Percentiles rank a stretch among this genome's conserved stretches.
Conservation (phyloP, 2,888 invertebrate genomes). For the Nudaria mundana region DNA sequence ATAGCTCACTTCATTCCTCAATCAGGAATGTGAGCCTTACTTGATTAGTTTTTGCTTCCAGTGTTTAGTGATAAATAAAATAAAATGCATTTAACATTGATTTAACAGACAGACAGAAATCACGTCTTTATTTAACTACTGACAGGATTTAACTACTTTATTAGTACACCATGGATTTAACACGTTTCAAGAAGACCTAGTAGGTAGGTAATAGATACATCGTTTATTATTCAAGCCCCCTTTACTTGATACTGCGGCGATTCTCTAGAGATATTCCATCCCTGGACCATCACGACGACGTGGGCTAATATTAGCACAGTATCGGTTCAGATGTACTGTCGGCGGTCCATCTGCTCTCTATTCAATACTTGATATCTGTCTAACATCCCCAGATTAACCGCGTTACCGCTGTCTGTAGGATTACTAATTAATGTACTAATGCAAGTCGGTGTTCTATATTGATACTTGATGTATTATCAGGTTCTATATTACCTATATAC, state of each 20-base stretch:
- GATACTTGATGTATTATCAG: no score
- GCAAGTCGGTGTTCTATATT: constrained; percentile 22
- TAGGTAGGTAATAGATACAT: no score
- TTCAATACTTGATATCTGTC: constrained; percentile 68
- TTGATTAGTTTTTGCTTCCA: constrained; percentile 60
- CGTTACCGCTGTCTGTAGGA: constrained; percentile 37
- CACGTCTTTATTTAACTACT: no score
- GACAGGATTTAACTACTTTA: no score
- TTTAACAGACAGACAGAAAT: not conserved
- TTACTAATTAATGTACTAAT: constrained; percentile 44
- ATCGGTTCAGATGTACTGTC: constrained; percentile 26
- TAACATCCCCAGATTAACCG: constrained; percentile 49
- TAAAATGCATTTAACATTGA: no score
- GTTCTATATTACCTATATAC: no score
- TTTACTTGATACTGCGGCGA: constrained; percentile 6
- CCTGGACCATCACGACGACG: constrained; percentile 5
- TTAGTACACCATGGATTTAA: no score
- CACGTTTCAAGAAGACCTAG: no score
- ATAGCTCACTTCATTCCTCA: constrained; percentile 59
- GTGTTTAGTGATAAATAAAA: constrained; percentile 30
- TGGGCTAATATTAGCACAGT: constrained; percentile 53
- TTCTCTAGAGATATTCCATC: constrained; percentile 12
- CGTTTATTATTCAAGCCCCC: constrained; percentile 13
- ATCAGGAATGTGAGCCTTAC: constrained; percentile 59
- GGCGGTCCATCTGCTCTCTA: constrained; percentile 37